Evolutionary conservation across 1,140 invertebrate species (phyloP).

Genomic region (Platorchestia sp.): DNA sequence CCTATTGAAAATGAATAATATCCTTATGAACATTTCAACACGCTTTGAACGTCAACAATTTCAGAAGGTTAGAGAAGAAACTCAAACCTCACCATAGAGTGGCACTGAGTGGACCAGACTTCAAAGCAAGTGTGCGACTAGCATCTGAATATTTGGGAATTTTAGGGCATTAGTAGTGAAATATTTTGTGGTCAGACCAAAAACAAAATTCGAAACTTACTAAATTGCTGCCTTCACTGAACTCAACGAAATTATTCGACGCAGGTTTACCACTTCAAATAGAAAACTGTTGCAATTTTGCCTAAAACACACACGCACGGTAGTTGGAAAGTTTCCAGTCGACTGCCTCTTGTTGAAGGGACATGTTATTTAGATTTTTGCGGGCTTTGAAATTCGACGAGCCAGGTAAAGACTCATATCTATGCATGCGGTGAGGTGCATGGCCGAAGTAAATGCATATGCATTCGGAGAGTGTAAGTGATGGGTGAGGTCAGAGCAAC

Average conservation of each 20-base stretch:
- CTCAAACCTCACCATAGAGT: too few species aligned
- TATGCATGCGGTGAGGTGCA: slow-evolving; percentile 32
- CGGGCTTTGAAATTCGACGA: slow-evolving; percentile 45
- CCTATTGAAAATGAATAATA: too few species aligned
- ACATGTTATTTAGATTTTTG: slow-evolving; percentile 45
- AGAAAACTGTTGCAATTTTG: neutral
- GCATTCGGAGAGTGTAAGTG: neutral
- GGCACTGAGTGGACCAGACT: too few species aligned
- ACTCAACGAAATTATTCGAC: neutral
- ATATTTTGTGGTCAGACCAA: neutral
- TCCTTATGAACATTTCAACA: too few species aligned
- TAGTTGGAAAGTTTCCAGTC: slow-evolving; percentile 4
- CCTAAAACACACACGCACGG: neutral
- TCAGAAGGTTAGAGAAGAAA: too few species aligned
- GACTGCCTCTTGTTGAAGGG: neutral
- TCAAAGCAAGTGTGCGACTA: neutral
- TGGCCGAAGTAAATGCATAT: neutral
- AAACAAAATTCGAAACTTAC: neutral
- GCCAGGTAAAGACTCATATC: slow-evolving; percentile 38
- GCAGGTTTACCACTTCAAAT: neutral
- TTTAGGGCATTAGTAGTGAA: neutral
- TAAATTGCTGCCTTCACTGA: neutral
- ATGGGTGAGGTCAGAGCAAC: neutral
- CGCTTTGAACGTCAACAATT: too few species aligned
- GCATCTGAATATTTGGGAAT: neutral